Evolutionary conservation across 2,113 vertebrate species (phyloP).

Genomic region (Crotalus tigris): DNA sequence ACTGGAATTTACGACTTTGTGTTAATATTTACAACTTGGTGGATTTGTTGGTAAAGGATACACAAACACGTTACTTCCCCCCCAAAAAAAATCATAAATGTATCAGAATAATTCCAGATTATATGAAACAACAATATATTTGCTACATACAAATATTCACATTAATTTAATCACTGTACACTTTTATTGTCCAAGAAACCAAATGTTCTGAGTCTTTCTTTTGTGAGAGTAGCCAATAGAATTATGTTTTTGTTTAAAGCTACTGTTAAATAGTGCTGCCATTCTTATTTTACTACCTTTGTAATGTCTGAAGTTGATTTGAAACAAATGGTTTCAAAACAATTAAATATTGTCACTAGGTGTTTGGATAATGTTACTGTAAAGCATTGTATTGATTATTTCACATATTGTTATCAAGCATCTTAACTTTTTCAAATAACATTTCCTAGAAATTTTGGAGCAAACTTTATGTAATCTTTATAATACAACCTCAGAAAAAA

Average conservation of each 20-base stretch:
- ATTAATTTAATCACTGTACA: slow-evolving; percentile 68
- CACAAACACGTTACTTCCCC: slow-evolving; percentile 56
- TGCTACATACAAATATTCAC: slow-evolving; percentile 52
- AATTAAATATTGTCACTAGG: slow-evolving; percentile 71
- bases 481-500: slow-evolving; percentile 75
- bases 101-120: slow-evolving; percentile 44
- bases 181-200: slow-evolving; percentile 72
- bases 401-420: slow-evolving; percentile 73
- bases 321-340: slow-evolving; percentile 68
- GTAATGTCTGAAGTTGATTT: slow-evolving; percentile 72
- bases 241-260: slow-evolving; percentile 70
- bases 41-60: slow-evolving; percentile 65
- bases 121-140: slow-evolving; percentile 57
- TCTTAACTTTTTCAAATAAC: slow-evolving; percentile 75
- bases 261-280: slow-evolving; percentile 71
- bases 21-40: slow-evolving; percentile 67
- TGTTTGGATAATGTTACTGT: slow-evolving; percentile 72
- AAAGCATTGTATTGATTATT: slow-evolving; percentile 71
- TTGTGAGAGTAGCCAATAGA: slow-evolving; percentile 73
- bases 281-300: slow-evolving; percentile 72
- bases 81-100: slow-evolving; percentile 32
- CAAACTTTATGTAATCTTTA: slow-evolving; percentile 75
- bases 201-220: slow-evolving; percentile 55
- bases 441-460: slow-evolving; percentile 75
- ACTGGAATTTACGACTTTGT: slow-evolving; percentile 69